Base-by-base conservation (phyloP, 1,140 invertebrate species). In the Caenorhabditis tropicalis region DNA sequence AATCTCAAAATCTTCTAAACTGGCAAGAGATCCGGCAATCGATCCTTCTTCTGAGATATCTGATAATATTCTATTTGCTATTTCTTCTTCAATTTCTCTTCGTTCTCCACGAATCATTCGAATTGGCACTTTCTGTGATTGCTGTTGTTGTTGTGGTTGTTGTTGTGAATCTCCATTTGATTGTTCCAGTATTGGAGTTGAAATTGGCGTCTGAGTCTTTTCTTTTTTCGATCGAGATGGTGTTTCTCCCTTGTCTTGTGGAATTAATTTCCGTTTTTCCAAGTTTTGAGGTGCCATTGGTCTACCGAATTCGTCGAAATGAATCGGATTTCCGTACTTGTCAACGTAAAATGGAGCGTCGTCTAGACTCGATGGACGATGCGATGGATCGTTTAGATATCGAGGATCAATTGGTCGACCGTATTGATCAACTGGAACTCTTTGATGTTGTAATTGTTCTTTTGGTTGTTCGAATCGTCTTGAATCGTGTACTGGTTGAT, bases 71-170 rank as follows among this genome's bases (percentile, higher is more conserved):
- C 89, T 51, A 80, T 90, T 90, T 1, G 90, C 90, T 31, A 90
- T 87, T 80, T 90, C 88, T 43, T 90, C 89, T 60, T 90, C 89
- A 49, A 91, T 91, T 51, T 88, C 85, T 31, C 90, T 85, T 49
- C 86, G 83, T 80, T 90, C 89, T 21, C 89, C 89, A 12, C 90
- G 74, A 24, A 90, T 88, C 82, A 90, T 86, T 85, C 89, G 53
- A 29, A 91, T 74, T 21, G 88, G 88, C 7, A 87, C 80, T 31
- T 74, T 86, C 80, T 85, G 70, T n/a, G 15, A 36, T n/a, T 53
- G 46, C 29, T 80, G 24, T 24, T 24, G 51, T 31, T 81, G 24
- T 24, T 24, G 51, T 31, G 51, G 51, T 31, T 53, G 46, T 39
- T 79, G 10, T 53, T 43, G 39, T 43, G 39, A 12, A 43, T 46